These are phyloP conservation scores for Caenorhabditis becei DNA, from an alignment of 2,888 invertebrate genomes.

Conservation along the genomic window DNA sequence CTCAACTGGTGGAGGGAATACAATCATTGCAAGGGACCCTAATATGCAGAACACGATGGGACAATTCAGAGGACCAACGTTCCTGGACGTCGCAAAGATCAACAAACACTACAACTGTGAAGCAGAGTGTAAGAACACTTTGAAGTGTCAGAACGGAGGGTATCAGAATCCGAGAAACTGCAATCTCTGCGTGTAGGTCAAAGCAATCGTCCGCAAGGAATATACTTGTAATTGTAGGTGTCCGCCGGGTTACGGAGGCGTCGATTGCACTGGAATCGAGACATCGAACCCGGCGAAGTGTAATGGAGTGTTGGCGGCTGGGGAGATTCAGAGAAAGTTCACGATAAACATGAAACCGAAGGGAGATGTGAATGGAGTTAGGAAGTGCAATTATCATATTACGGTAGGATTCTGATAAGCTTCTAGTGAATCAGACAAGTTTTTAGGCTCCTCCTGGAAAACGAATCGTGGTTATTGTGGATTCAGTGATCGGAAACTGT, in stretches of 20 bases:
- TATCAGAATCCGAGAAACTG: constrained; percentile 61
- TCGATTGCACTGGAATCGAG: constrained; percentile 52
- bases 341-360: constrained; percentile 57
- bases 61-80: constrained; percentile 62
- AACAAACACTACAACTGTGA: constrained; percentile 64
- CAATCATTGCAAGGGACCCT: constrained; percentile 62
- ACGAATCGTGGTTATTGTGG: constrained; percentile 51
- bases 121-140: constrained; percentile 34
- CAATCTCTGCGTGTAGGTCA: constrained; percentile 42
- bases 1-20: constrained; percentile 52
- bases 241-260: constrained; percentile 61
- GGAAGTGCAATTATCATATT: constrained; percentile 65
- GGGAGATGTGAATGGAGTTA: constrained; percentile 21
- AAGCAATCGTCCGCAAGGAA: background rate
- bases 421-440: background rate
- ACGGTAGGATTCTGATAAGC: background rate
- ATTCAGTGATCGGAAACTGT: constrained; percentile 63
- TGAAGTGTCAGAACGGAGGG: constrained; percentile 53
- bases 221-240: constrained; percentile 45
- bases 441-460: constrained; percentile 57
- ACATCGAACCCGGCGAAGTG: constrained; percentile 55
- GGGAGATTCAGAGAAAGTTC: constrained; percentile 55
- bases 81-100: constrained; percentile 62
- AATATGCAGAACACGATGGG: constrained; percentile 68
- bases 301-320: constrained; percentile 53